Base-by-base conservation (phyloP, 2,113 vertebrate genomes). In the Heloderma charlesbogerti region DNA sequence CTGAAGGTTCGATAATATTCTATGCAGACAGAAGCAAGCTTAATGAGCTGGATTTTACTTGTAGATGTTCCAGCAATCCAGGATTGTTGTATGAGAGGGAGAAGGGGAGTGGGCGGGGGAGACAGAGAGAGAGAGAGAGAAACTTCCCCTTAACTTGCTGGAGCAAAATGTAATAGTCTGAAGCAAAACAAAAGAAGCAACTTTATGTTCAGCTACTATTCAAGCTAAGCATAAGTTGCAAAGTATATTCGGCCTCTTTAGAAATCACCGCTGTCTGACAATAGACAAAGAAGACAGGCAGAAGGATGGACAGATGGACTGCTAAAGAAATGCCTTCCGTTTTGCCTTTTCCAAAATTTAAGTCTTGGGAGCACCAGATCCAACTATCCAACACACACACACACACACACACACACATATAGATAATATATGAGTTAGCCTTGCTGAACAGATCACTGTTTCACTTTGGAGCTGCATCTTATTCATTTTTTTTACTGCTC, bases 381-480 rank as follows among this genome's bases (percentile, higher is more conserved):
- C 94, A 94, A 57, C 94, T 95, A 95, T 94, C 20, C 27, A 6
- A 60, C 51, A 34, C 48, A 9, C 22, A 27, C 13, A 60, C 13
- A 13, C 20, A 45, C 10, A 25, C 20, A 45, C 4, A 2, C 12
- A 60, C 12, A 60, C 12, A 60, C 12, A 60, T 16, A 60, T 16
- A 60, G 1, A 60, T 60, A n/a, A 60, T 60, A 60, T 60, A 60
- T 60, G 25, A 7, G 8, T 45, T 51, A 80, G 94, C 94, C 93
- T 95, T 95, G 91, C 94, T 93, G 93, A 94, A 96, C 92, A 95
- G 92, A 93, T 94, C 94, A 92, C 92, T 93, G 93, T 95, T 40
- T 94, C 95, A 95, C 91, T 95, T 95, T 95, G 93, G 93, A 95
- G 95, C 94, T 96, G 94, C 94, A 93, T 96, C 90, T 66, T 95